Evolutionary conservation across 2,888 invertebrate genomes (phyloP).

Genomic region (Drosophila quasianomalipes): DNA sequence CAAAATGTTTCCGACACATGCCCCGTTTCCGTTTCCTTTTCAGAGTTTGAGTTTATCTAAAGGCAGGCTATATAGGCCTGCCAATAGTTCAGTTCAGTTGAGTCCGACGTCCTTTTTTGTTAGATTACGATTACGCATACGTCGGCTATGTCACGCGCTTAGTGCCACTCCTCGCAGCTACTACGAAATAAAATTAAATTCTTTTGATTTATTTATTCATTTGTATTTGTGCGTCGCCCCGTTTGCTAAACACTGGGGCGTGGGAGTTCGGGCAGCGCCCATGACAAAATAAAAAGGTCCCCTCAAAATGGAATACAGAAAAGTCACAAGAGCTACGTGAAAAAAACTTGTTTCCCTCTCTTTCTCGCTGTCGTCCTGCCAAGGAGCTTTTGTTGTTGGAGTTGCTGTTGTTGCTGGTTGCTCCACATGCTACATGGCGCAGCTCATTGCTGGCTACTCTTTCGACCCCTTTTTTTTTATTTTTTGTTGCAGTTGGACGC

Average conservation of each 20-base stretch:
- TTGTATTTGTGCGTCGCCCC: slow-evolving; percentile 44
- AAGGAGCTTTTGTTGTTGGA: slow-evolving; percentile 15
- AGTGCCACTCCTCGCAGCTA: slow-evolving; percentile 28
- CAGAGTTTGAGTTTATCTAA: slow-evolving; percentile 25
- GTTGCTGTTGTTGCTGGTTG: slow-evolving; percentile 12
- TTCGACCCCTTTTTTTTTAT: slow-evolving; percentile 18
- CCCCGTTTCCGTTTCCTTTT: neutral
- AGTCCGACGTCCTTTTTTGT: slow-evolving; percentile 3
- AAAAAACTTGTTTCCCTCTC: slow-evolving; percentile 22
- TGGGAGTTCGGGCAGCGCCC: slow-evolving; percentile 15
- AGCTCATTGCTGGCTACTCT: slow-evolving; percentile 34
- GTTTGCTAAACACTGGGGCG: slow-evolving; percentile 30
- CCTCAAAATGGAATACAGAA: slow-evolving; percentile 15
- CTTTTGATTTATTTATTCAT: slow-evolving; percentile 76
- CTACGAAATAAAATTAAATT: slow-evolving; percentile 72
- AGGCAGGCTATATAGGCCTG: slow-evolving; percentile 12
- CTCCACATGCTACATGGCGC: slow-evolving; percentile 40
- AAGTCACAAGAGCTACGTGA: slow-evolving; percentile 34
- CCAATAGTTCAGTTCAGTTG: slow-evolving; percentile 51
- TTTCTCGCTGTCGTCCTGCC: slow-evolving; percentile 14
- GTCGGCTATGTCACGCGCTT: slow-evolving; percentile 63
- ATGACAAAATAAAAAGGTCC: neutral
- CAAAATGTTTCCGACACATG: neutral
- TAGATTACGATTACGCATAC: slow-evolving; percentile 67
- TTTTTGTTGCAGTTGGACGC: slow-evolving; percentile 32